These are phyloP conservation scores for Rotaria socialis DNA, from an alignment of 2,888 invertebrate genomes.

Conservation along the genomic window DNA sequence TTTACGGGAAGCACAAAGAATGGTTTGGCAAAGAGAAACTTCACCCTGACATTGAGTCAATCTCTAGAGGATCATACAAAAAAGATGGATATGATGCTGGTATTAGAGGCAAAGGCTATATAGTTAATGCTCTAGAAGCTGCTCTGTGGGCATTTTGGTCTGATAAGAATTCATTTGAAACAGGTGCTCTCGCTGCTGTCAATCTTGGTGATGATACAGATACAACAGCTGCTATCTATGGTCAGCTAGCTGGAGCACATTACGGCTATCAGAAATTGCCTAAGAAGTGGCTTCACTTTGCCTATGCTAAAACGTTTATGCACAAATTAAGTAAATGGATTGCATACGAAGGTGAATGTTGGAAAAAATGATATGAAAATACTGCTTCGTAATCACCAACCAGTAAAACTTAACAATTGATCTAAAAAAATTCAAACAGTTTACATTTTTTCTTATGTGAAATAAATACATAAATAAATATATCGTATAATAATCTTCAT, in stretches of 20 bases:
- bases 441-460: no score
- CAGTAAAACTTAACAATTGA: no score
- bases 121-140: background rate
- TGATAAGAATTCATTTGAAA: background rate
- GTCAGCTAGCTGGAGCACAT: background rate
- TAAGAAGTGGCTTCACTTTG: background rate
- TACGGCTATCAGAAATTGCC: background rate
- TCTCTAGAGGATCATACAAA: background rate
- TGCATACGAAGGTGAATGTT: no score
- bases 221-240: slow-evolving; percentile 12
- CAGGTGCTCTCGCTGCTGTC: no score
- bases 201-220: background rate
- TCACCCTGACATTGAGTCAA: background rate
- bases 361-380: no score
- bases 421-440: no score
- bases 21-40: background rate
- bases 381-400: no score
- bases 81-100: background rate
- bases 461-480: no score
- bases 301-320: background rate
- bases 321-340: no score
- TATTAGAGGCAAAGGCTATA: background rate
- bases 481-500: no score
- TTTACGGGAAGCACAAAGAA: background rate
- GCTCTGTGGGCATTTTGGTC: background rate